Evolutionary conservation across 2,888 invertebrate species (phyloP).

Genomic region (Drosophila greeni): DNA sequence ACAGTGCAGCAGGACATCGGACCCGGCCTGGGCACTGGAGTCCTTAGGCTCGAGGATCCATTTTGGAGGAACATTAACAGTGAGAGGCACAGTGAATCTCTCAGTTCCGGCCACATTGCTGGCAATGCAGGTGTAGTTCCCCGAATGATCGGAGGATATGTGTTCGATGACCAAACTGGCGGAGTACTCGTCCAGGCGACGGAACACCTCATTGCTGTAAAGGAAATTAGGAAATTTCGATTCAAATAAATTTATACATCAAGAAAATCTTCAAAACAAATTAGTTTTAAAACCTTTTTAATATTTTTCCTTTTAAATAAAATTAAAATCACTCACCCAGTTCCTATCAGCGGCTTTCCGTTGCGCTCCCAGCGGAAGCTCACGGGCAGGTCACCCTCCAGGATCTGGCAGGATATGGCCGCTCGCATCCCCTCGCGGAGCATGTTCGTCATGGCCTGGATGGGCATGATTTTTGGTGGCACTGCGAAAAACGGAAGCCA

Average conservation of each 20-base stretch:
- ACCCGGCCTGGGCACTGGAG: conserved; percentile 89
- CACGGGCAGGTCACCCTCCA: conserved; percentile 95
- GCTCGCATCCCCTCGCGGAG: conserved; percentile 91
- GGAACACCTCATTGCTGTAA: conserved; percentile 80
- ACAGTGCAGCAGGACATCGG: conserved; percentile 91
- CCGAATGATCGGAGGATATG: conserved; percentile 90
- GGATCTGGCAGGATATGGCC: conserved; percentile 92
- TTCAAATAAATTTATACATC: not conserved
- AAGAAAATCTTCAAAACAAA: too few species aligned
- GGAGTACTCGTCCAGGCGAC: conserved; percentile 90
- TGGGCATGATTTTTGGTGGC: conserved; percentile 90
- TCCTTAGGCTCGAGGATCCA: conserved; percentile 92
- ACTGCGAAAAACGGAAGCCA: conserved; percentile 80
- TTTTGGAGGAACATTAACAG: conserved; percentile 92
- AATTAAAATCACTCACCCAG: conserved; percentile 78
- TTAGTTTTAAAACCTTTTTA: not conserved
- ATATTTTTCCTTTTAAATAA: not conserved
- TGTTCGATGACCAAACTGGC: conserved; percentile 91
- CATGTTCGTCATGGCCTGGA: conserved; percentile 89
- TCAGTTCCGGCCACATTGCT: conserved; percentile 89
- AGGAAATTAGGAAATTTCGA: not conserved
- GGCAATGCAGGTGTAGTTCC: conserved; percentile 95
- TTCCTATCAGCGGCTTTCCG: conserved; percentile 86
- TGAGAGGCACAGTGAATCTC: conserved; percentile 87
- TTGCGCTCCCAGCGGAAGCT: conserved; percentile 95